phyloP scores from a whole-genome alignment of 37 sponge, comb jelly and placozoan genomes.

The Aplysina aerophoba region DNA sequence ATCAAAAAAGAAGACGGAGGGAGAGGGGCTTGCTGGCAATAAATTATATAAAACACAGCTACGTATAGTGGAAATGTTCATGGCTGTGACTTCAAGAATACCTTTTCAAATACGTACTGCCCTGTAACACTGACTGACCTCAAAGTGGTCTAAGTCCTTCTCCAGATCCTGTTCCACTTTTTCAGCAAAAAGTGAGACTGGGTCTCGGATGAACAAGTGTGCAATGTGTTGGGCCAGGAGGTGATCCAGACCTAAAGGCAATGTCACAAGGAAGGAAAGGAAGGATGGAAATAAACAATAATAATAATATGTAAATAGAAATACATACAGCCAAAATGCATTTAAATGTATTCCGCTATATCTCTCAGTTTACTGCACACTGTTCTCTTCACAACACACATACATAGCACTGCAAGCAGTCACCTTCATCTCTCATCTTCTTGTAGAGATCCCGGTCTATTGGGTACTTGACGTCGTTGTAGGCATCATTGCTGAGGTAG shows the following conservation, averaged over 20 bases:
- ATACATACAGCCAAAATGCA: too few species aligned
- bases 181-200: slow-evolving; percentile 87
- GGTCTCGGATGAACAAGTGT: slow-evolving; percentile 92
- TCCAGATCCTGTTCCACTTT: slow-evolving; percentile 80
- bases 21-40: too few species aligned
- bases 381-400: too few species aligned
- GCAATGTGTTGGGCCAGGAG: slow-evolving; percentile 91
- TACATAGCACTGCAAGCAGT: too few species aligned
- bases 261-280: not conserved
- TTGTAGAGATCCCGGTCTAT: slow-evolving; percentile 69
- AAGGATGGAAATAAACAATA: not conserved
- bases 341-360: too few species aligned
- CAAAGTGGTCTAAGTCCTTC: slow-evolving; percentile 90
- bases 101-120: too few species aligned
- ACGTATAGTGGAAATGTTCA: too few species aligned
- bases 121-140: slow-evolving; percentile 53
- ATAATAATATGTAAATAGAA: too few species aligned
- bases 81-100: too few species aligned
- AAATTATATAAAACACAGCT: too few species aligned
- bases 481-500: slow-evolving; percentile 73
- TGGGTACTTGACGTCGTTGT: slow-evolving; percentile 78
- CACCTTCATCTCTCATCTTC: slow-evolving; percentile 72
- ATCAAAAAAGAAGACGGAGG: too few species aligned
- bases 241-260: slow-evolving; percentile 81
- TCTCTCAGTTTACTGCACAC: too few species aligned